Evolutionary conservation across 1,140 invertebrate species (phyloP), one percentile per base, ranked within the genome.

Genomic region (Bombus pascuorum): DNA sequence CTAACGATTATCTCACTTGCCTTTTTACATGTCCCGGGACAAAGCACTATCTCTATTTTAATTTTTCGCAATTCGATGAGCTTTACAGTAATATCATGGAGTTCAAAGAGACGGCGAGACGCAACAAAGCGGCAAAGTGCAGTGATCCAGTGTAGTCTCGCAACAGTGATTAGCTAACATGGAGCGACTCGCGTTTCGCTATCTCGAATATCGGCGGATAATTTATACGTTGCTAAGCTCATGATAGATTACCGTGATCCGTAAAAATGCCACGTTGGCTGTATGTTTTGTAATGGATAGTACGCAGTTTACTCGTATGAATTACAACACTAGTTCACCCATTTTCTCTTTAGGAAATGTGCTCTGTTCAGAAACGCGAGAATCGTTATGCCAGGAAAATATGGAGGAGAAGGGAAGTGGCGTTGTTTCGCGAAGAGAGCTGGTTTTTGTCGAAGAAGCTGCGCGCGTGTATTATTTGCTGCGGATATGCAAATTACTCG

Each of bases 131-230:
- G 1, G 25, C 22, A 39, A 32, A 39, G 9, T 18, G 3, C 28
- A 25, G 4, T 1, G 37, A 5, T 28, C 22, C n/a, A 8, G 18
- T 32, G 65, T 28, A 62, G 8, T n/a, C 59, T 59, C 53, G 32
- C 8, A 57, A 57, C n/a, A 65, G 76, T 81, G 57, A 85, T 79
- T 85, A 66, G 18, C 39, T 8, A 47, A 28, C 34, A 62, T 62
- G 37, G 22, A 78, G 65, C 47, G 47, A 8, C 47, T 53, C 47
- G 10, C 47, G n/a, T 83, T 78, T 73, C 42, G 0, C 39, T 39
- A 37, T 71, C 53, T 85, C 53, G 53, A 65, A n/a, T 28, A 34
- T 10, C 37, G 32, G 47, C 53, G 83, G 73, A 79, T 85, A 81
- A 74, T 81, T 85, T 42, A 80, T 73, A 44, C 42, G 6, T 25